Conservation (phyloP, 2,888 invertebrate species). For the Calameuta idolon region DNA sequence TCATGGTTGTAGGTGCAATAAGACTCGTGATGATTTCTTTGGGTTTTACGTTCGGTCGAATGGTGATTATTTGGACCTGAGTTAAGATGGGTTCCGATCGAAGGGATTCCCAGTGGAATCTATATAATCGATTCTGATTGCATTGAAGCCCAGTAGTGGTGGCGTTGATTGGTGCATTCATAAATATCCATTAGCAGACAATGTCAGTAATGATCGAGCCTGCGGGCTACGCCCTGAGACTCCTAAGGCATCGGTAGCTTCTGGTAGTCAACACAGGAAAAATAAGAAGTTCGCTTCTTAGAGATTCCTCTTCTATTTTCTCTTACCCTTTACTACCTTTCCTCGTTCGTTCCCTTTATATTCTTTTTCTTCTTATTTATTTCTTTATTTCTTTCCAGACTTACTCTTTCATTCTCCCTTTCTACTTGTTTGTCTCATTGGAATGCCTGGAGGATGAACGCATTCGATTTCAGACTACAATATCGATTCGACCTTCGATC, state of each 20-base stretch:
- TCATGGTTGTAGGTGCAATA: not conserved
- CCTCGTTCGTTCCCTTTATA: conserved; percentile 16
- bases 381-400: conserved; percentile 28
- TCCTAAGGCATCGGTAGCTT: conserved; percentile 45
- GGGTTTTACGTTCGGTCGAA: not conserved
- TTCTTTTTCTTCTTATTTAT: conserved; percentile 32
- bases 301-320: conserved; percentile 19
- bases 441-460: conserved; percentile 60
- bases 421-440: conserved; percentile 44
- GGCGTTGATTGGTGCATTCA: conserved; percentile 66
- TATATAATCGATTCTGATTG: conserved; percentile 67
- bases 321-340: conserved; percentile 17
- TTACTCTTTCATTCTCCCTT: conserved; percentile 4
- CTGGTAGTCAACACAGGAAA: conserved; percentile 46
- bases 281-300: conserved; percentile 44
- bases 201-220: conserved; percentile 65
- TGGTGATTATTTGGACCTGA: not conserved
- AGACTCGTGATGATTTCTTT: not conserved
- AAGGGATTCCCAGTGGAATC: conserved; percentile 46
- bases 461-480: conserved; percentile 55
- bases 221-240: conserved; percentile 60
- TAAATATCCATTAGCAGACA: conserved; percentile 67
- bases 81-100: conserved; percentile 22
- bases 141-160: conserved; percentile 67
- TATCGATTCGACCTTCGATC: conserved; percentile 54